Evolutionary conservation across 2,888 invertebrate genomes (phyloP).

Genomic region (Apodemia duryi): DNA sequence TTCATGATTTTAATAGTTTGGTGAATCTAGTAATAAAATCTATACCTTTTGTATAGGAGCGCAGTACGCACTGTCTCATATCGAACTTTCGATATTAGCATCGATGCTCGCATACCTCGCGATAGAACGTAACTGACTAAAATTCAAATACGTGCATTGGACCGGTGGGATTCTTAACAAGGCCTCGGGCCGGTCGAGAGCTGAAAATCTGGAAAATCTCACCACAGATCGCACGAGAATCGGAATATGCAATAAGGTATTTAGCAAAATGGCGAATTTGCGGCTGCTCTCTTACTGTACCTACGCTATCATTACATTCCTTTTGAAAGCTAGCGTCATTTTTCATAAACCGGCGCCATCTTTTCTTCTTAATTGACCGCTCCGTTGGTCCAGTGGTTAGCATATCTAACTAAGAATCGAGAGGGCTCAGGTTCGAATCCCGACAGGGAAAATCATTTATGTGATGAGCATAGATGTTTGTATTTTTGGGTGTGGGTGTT

Average conservation of each 20-base stretch:
- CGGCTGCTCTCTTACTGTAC: conserved; percentile 24
- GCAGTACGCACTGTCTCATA: conserved; percentile 12
- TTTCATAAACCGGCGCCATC: too few relatives aligned
- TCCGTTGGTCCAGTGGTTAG: too few relatives aligned
- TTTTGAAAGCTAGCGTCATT: conserved; percentile 12
- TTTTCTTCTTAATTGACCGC: too few relatives aligned
- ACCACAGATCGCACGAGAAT: conserved; percentile 63
- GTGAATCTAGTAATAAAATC: too few relatives aligned
- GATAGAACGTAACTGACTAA: conserved; percentile 41
- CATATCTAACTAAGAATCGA: too few relatives aligned
- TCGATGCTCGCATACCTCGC: conserved; percentile 44
- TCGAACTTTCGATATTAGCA: conserved; percentile 23
- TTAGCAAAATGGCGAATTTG: conserved; percentile 53
- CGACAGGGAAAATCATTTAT: too few relatives aligned
- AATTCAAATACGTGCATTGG: conserved; percentile 52
- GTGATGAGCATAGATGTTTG: too few relatives aligned
- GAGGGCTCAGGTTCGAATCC: too few relatives aligned
- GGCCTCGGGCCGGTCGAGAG: conserved; percentile 49
- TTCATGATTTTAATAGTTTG: too few relatives aligned
- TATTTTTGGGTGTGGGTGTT: too few relatives aligned
- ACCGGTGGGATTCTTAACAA: conserved; percentile 65
- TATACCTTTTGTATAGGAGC: background rate
- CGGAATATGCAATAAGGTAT: conserved; percentile 70
- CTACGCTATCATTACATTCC: conserved; percentile 38
- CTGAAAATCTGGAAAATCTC: conserved; percentile 74